Base-by-base conservation (phyloP, 2,888 invertebrate species). In the Catocala fraxini region DNA sequence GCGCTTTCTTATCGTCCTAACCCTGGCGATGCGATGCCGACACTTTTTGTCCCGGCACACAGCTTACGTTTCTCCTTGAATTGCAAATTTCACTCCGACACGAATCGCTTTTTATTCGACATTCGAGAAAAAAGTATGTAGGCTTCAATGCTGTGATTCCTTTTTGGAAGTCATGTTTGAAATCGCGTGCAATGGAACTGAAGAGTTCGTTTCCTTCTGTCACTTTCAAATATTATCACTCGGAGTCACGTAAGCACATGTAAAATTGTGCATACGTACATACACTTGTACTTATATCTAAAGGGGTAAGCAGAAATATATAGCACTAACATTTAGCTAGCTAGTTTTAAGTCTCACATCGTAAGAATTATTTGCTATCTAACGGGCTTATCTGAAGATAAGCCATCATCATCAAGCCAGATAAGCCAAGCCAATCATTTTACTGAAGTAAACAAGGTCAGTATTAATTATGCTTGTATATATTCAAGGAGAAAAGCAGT, bases 41-140 rank as follows among this genome's bases (percentile, higher is more conserved):
- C 76, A 76, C 69, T 80, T 80, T 83, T 80, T 77, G 72, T 70
- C 59, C 59, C 59, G 43, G 9, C 1, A 39, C 35, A 39, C 0
- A 59, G 75, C 69, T 71, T 72, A 70, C 70, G 64, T 70, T 58
- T 77, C 80, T 84, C 68, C 81, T 85, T 88, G 89, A 88, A 87
- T 89, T 89, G 88, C 85, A 88, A 89, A 88, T 89, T 83, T 77
- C 63, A 75, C 71, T 73, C 71, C 68, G 73, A 75, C 70, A 73
- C 54, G 65, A 67, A 65, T 70, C 65, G 77, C 72, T 78, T 77
- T 78, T 77, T 65, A 61, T 58, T 59, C 55, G 43, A 58, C 56
- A 63, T 66, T 69, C 46, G 56, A 65, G 46, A 48, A 52, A 66
- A 51, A 61, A 51, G 11, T 42, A 43, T 34, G 43, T 11, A 6